Percentiles rank a stretch among this genome's conserved stretches.
Conservation (phyloP, 2,888 invertebrate species). For the Andrena chrysosceles region DNA sequence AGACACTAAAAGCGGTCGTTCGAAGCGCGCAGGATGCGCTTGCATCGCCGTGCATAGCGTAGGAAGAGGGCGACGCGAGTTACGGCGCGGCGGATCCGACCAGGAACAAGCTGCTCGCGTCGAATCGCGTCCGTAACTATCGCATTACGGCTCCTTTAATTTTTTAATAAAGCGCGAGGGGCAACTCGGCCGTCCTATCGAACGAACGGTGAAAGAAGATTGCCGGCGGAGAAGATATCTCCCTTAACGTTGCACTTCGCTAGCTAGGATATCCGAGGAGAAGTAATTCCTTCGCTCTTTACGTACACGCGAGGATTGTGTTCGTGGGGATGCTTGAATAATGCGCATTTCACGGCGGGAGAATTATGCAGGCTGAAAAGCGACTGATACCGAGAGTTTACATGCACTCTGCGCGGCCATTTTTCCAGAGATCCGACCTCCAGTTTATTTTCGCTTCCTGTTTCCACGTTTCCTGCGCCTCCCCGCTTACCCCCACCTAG, state of each 20-base stretch:
- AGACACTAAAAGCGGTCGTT: slow-evolving; percentile 47
- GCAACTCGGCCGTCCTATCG: slow-evolving; percentile 29
- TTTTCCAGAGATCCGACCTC: neutral
- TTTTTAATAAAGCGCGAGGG: slow-evolving; percentile 50
- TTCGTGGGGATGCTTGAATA: slow-evolving; percentile 5
- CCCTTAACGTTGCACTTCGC: slow-evolving; percentile 40
- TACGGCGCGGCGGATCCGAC: slow-evolving; percentile 20
- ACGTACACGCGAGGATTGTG: slow-evolving; percentile 40
- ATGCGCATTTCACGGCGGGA: slow-evolving; percentile 1
- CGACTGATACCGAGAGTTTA: slow-evolving; percentile 12
- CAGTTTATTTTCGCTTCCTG: neutral
- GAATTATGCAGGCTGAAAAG: slow-evolving; percentile 26
- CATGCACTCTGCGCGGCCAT: slow-evolving; percentile 3
- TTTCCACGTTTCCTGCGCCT: neutral
- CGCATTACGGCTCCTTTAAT: slow-evolving; percentile 48
- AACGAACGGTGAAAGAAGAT: slow-evolving; percentile 44
- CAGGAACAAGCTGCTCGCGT: slow-evolving; percentile 28
- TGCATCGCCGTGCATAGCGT: slow-evolving; percentile 10
- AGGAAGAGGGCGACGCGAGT: slow-evolving; percentile 19
- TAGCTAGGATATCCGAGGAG: slow-evolving; percentile 23
- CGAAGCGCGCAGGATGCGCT: slow-evolving; percentile 31
- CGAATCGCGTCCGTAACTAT: slow-evolving; percentile 47
- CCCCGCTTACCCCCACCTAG: no score
- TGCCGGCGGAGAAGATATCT: slow-evolving; percentile 26
- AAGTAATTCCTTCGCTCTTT: slow-evolving; percentile 24